Conservation (phyloP, 2,113 vertebrate genomes). For the Lophura nycthemera region DNA sequence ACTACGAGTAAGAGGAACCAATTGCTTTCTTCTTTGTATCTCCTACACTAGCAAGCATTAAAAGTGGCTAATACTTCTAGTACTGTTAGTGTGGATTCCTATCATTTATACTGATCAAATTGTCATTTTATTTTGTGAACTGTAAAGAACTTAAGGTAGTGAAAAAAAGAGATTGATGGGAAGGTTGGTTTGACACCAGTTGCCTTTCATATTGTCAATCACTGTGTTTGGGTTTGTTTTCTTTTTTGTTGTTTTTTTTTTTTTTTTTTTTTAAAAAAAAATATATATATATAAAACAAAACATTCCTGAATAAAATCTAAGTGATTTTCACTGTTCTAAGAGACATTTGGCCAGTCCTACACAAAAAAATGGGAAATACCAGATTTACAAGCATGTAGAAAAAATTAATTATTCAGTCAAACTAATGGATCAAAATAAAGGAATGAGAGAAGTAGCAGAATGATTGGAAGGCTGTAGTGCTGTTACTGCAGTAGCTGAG, state of each 20-base stretch:
- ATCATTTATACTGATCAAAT: neutral
- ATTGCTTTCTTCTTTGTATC: neutral
- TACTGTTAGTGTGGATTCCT: neutral
- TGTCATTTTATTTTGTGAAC: neutral
- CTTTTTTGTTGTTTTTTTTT: neutral
- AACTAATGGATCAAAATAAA: neutral
- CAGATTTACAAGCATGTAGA: neutral
- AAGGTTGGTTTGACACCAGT: neutral
- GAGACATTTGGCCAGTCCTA: neutral
- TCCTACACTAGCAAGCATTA: neutral
- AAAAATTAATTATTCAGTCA: neutral
- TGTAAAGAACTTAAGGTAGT: neutral
- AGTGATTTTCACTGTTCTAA: neutral
- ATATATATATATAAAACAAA: neutral
- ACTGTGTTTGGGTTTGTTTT: neutral
- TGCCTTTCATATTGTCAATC: neutral
- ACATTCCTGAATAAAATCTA: neutral
- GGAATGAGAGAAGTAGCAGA: neutral
- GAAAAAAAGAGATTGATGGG: neutral
- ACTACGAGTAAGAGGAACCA: neutral
- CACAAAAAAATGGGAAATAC: neutral
- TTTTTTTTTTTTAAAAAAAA: too few species aligned
- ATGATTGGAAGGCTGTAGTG: neutral
- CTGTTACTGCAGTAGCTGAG: neutral
- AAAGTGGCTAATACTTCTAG: neutral